Conservation (phyloP, 2,797 vertebrate species). For the Octomys mimax region DNA sequence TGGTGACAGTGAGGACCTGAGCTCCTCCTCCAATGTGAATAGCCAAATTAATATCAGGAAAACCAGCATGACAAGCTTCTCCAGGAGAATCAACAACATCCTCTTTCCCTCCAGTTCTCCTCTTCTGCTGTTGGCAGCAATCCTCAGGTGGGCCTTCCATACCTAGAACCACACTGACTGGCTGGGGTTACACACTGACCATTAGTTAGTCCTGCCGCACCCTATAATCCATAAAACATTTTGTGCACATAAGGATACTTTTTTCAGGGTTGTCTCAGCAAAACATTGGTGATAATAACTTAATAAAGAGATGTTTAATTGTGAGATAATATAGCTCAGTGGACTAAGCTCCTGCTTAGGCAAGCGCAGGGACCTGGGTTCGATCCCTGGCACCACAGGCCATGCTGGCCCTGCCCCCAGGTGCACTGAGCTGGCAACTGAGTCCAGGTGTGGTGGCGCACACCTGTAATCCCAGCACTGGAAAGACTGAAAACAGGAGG, state of each 20-base stretch:
- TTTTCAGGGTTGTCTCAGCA: not conserved
- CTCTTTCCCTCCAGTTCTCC: not conserved
- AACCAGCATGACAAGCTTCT: not conserved
- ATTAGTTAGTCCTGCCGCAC: not conserved
- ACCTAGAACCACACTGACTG: not conserved
- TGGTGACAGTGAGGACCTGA: not conserved
- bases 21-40: not conserved
- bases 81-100: not conserved
- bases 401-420: too few species aligned
- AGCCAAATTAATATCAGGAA: not conserved
- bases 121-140: not conserved
- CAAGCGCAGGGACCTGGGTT: too few species aligned
- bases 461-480: too few species aligned
- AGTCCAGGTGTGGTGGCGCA: too few species aligned
- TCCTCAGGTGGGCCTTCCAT: not conserved
- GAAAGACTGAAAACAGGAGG: too few species aligned
- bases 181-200: not conserved
- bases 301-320: constrained; percentile 1
- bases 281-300: constrained; percentile 36
- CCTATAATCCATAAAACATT: not conserved
- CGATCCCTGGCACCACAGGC: too few species aligned
- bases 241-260: not conserved
- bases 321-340: too few species aligned
- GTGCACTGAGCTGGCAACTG: too few species aligned
- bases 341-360: too few species aligned